Evolutionary conservation across 2,797 vertebrate genomes (phyloP), one percentile per base, ranked within the genome.

Genomic region (Falco cherrug): DNA sequence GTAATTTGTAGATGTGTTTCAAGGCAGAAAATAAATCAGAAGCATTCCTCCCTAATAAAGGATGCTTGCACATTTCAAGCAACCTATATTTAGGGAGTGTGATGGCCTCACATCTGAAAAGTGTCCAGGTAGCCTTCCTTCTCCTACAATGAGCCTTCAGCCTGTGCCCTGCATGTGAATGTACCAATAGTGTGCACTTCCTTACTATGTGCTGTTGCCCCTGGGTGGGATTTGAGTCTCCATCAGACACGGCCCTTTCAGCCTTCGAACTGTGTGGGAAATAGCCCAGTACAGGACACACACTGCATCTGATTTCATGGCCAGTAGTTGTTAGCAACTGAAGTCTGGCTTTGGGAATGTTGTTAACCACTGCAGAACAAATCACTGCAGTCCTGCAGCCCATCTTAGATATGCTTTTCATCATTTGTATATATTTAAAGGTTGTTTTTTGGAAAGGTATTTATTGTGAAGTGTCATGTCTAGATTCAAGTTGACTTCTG

Each of bases 71-170:
- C 35, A 31, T 33, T 39, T 71, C 43, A 73, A 54, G 21, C 19
- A 90, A 67, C 26, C 12, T 82, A 1, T 43, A 33, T 69, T 47
- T 64, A 64, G 13, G 17, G 12, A 87, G 13, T 33, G 6, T 16
- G 56, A 10, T 41, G 9, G 5, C 29, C 24, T 87, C 41, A 77
- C 48, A 53, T 80, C 13, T 10, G 4, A 73, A 87, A 75, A 67
- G 6, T 47, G 31, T 7, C 6, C 13, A 2, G 0, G 19, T 29
- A 37, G 6, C 9, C 12, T 73, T n/a, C 11, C 6, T 45, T 39
- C 45, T 84, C n/a, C 45, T 53, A 20, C 5, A 80, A 13, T 17
- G 45, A 74, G 41, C n/a, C 33, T 43, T 56, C 56, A 80, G 20
- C 17, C 20, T 25, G 15, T 57, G 54, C 14, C 13, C 57, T 83